Base-by-base conservation (phyloP, 2,888 invertebrate genomes). In the Choristoneura rosaceana region DNA sequence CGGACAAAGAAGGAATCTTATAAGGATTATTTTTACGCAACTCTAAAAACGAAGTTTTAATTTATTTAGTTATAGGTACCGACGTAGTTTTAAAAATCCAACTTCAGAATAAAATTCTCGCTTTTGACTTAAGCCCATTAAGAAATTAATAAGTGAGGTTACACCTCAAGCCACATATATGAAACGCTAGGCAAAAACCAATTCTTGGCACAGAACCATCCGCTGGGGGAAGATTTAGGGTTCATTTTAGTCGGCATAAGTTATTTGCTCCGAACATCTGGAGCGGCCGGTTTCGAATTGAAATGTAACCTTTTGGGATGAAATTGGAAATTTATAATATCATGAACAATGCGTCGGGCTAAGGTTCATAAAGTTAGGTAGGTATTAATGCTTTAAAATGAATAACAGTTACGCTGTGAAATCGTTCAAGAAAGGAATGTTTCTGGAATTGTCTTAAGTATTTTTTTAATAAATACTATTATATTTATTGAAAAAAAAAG, bases 241-340 rank as follows among this genome's bases (percentile, higher is more conserved):
- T 90, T 92, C 92, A 91, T 90, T 91, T 90, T 87, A 86, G 85
- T 84, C 84, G 82, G 81, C 82, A 85, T 89, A 89, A 92, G 89
- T 90, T 92, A 92, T 91, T 90, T 87, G 87, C 86, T 88, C 87
- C 87, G 88, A 92, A 91, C 92, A 92, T 91, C 91, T 91, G 92
- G 88, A 87, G 85, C 83, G 80, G 83, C 84, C 83, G 84, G 87
- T 87, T 88, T 87, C 84, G 87, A 86, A 89, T 87, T 88, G 90
- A 87, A 90, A 88, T 87, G 87, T 87, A 85, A 84, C 85, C 81
- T 84, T 81, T 80, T 84, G 82, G 79, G 79, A 82, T 82, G 81
- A 81, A 87, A 88, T 87, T 87, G 84, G 81, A 85, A 87, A 86
- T 83, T 86, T 87, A 73, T 70, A 70, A 52, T 41, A 63, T 41